Evolutionary conservation across 2,797 vertebrate species (phyloP).

Genomic region (Saxicola maurus): DNA sequence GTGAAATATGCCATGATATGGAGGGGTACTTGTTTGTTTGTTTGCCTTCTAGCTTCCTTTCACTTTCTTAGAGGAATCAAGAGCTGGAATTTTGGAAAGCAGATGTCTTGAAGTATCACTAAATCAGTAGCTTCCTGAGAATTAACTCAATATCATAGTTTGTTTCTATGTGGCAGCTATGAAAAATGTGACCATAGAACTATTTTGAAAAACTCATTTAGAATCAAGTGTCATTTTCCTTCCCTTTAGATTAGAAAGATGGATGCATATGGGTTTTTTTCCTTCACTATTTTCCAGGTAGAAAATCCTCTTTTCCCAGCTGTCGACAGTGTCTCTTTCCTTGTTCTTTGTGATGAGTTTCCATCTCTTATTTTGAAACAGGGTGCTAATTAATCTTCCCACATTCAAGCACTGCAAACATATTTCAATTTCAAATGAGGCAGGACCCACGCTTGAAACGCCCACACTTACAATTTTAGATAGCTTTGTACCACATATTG

Average conservation of each 20-base stretch:
- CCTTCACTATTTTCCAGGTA: slow-evolving; percentile 62
- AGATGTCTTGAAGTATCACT: neutral
- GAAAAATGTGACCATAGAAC: neutral
- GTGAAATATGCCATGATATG: neutral
- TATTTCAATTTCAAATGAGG: slow-evolving; percentile 80
- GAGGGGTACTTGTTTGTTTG: neutral
- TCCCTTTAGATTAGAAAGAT: slow-evolving; percentile 23
- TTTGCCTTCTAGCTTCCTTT: neutral
- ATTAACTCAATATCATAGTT: neutral
- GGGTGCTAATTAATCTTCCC: slow-evolving; percentile 89
- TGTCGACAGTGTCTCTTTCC: slow-evolving; percentile 71
- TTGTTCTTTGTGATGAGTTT: slow-evolving; percentile 71
- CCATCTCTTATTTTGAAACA: slow-evolving; percentile 79
- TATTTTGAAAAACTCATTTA: neutral
- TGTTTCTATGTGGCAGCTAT: neutral
- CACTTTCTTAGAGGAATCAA: neutral
- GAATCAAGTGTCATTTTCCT: slow-evolving; percentile 5
- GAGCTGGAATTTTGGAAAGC: neutral
- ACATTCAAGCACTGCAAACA: slow-evolving; percentile 77
- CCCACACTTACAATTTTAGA: slow-evolving; percentile 66
- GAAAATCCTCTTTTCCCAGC: slow-evolving; percentile 59
- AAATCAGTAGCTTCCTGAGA: neutral
- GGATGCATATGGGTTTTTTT: slow-evolving; percentile 52
- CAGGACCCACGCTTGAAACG: slow-evolving; percentile 59
- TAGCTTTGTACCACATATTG: slow-evolving; percentile 55